Evolutionary conservation across 35 echinoderm and acorn worm species (phyloP), one percentile per base, ranked within the genome.

Genomic region (Apostichopus californicus): DNA sequence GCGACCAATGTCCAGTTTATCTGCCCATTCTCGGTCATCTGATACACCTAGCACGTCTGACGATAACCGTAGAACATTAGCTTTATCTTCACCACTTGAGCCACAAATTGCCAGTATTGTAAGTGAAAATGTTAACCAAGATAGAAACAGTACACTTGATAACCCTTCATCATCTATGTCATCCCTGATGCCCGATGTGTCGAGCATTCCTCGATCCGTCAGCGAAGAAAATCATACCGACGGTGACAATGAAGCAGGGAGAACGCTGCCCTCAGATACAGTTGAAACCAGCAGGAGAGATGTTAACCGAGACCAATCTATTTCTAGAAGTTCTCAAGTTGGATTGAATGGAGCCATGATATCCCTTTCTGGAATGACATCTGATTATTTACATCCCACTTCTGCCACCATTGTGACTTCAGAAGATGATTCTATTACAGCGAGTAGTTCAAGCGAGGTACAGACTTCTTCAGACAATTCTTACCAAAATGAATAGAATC

Each of bases 311-410:
- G 55, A 82, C 28, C 80, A 82, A 52, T 82, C 80, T n/a, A 24
- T n/a, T 82, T 53, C 80, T 82, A 82, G 9, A 82, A 14, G 46
- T 82, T 55, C 80, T 57, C 34, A 75, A 75, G 15, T 22, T 75
- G 71, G 21, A 18, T 75, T 20, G n/a, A 75, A n/a, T 75, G 71
- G 5, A 75, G 17, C 20, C 71, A 75, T 22, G 71, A 22, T 75
- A 75, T 22, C 71, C 20, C 80, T 82, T 52, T 55, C 34, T 53
- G 55, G 15, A 75, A 75, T 75, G 15, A 68, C 64, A 14, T 20
- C 14, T 75, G 71, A 75, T 75, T 75, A 18, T n/a, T 20, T 20
- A 75, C n/a, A 52, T 82, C 80, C 21, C 80, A 82, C 80, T 34
- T 25, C 28, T 46, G 80, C 34, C 20, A 82, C 22, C 28, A 52